These are phyloP conservation scores for Staurois parvus DNA, from an alignment of 2,797 vertebrate genomes.

Conservation along the genomic window DNA sequence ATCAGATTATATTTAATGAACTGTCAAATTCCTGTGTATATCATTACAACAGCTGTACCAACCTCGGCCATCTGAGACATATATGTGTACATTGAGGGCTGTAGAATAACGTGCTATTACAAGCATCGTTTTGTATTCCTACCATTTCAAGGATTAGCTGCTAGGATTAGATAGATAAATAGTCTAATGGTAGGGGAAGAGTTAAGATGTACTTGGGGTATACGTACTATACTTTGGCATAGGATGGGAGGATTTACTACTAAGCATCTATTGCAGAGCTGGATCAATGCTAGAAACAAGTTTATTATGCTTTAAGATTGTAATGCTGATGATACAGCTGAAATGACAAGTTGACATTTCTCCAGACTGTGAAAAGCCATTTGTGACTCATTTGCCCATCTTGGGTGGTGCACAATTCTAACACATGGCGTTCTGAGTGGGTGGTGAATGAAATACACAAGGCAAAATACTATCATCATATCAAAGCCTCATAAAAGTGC, in stretches of 20 bases:
- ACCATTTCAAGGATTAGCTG: background rate
- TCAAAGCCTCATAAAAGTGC: background rate
- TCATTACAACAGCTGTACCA: slow-evolving; percentile 5
- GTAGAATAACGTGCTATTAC: background rate
- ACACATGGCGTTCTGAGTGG: background rate
- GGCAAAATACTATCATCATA: background rate
- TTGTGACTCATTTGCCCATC: background rate
- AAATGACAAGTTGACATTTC: background rate
- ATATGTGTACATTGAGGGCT: background rate
- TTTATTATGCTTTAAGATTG: background rate
- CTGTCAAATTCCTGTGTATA: background rate
- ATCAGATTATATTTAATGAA: slow-evolving; percentile 14
- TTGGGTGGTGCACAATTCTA: background rate
- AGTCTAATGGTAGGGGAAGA: background rate
- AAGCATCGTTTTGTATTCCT: background rate
- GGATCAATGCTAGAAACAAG: too few species aligned
- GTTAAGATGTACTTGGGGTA: background rate
- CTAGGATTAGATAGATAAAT: background rate
- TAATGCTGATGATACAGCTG: background rate
- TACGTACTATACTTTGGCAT: background rate
- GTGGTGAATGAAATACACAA: background rate
- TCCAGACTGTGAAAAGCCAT: too few species aligned
- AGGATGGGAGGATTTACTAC: background rate
- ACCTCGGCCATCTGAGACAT: background rate
- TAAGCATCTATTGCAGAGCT: background rate